Evolutionary conservation across 2,888 invertebrate genomes (phyloP), one percentile per base, ranked within the genome.

Genomic region (Exocentrus adspersus): DNA sequence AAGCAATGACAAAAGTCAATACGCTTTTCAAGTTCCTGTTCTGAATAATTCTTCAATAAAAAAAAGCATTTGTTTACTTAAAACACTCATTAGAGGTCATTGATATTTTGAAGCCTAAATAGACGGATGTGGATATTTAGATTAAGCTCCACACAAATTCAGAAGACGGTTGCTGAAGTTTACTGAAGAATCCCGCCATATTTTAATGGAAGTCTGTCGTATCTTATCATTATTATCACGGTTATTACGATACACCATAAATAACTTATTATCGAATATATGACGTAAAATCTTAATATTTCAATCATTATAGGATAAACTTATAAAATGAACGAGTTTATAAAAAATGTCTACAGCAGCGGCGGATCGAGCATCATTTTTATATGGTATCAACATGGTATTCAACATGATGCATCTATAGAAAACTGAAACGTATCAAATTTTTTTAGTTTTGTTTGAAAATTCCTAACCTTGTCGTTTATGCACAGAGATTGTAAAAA

Each of bases 191-290:
- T 54, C 43, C 54, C 54, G 57, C 57, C 17, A 16, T 46, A 46
- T 57, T 57, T 57, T 46, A 46, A 46, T 24, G 17, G 32, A 3
- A 12, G 20, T 32, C 17, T 56, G 20, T 41, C 42, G 10, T 45
- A 56, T 56, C 56, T 56, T n/a, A n/a, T n/a, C n/a, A n/a, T n/a
- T n/a, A n/a, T n/a, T 57, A 57, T 57, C 57, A 46, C 12, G 45
- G 12, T 46, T 57, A 6, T 54, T 57, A 32, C n/a, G 32, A 20
- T 45, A 32, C 21, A 46, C 46, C 32, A 57, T 57, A 57, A 45
- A 57, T 57, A 45, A 57, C 20, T 10, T 57, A 46, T 46, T 46
- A 46, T 46, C 28, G 24, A 51, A 46, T 32, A 32, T 57, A 46
- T 46, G 45, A 32, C 57, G 57, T 57, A 57, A 57, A 57, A 43